Evolutionary conservation across 2,888 invertebrate genomes (phyloP), one percentile per base, ranked within the genome.

Genomic region (Tenthredo notha): DNA sequence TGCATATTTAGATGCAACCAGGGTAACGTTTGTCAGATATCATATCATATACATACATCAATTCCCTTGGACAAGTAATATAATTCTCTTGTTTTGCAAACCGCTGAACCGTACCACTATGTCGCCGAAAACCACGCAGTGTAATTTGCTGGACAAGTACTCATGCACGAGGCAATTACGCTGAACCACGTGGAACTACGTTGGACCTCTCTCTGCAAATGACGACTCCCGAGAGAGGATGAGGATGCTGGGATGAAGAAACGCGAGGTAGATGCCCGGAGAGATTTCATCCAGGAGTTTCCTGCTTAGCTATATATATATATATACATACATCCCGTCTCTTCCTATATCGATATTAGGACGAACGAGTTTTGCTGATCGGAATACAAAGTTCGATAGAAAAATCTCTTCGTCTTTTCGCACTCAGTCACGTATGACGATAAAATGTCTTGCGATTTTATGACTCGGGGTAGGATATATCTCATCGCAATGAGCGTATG

Each of bases 161-260:
- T 25, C 25, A 25, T 50, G 54, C 43, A 61, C 61, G 47, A 47
- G 43, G 54, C 65, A 67, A 83, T 83, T 83, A 83, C 43, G 40
- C 58, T 21, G 80, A 25, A 80, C 80, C 80, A 80, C 80, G 80
- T 61, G 80, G 83, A 83, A 67, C 83, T n/a, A 67, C 43, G 83
- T 40, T 21, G 12, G 40, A 21, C 61, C 58, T 80, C 40, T 80
- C 40, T 29, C 40, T 29, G 61, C 80, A 61, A 80, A 80, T 61
- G 80, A 80, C 80, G 80, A 61, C 58, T 80, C 80, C 80, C 80
- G n/a, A 15, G 80, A 80, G 78, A 77, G 54, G 58, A 61, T 4
- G 61, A 61, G 25, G 25, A 7, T 37, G 37, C 25, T 25, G 61
- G 10, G 74, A 10, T 12, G 43, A 43, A 47, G 40, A 47, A 9